Percentiles rank a stretch among this genome's conserved stretches.
phyloP scores from a whole-genome alignment of 2,797 vertebrate species.

The Sebastes iracundus region DNA sequence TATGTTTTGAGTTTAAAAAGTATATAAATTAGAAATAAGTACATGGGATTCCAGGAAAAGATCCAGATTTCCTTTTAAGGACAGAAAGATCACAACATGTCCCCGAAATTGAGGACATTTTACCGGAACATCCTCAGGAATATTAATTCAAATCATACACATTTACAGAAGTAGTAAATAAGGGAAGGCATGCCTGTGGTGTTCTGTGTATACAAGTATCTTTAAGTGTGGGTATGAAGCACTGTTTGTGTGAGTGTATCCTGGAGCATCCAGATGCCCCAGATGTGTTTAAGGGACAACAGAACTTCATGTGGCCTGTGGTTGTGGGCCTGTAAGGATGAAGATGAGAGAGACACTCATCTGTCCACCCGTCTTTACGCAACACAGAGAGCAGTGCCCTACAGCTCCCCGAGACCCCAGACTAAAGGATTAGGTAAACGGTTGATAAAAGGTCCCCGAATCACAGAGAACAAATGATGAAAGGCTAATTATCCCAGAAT shows the following conservation, averaged over 20 bases:
- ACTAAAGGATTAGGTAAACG: conserved; percentile 6
- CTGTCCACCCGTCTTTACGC: conserved; percentile 20
- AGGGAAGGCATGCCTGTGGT: not conserved
- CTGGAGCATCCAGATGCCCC: conserved; percentile 48
- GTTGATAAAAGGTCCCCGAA: conserved; percentile 1
- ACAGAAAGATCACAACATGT: not conserved
- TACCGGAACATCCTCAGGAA: not conserved
- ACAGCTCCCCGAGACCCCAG: not conserved
- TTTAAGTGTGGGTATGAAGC: not conserved
- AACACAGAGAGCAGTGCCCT: conserved; percentile 13
- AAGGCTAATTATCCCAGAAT: conserved; percentile 2
- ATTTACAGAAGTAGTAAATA: conserved; percentile 2
- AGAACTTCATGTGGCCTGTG: conserved; percentile 56
- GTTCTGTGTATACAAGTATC: conserved; percentile 16
- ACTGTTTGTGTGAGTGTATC: conserved; percentile 32
- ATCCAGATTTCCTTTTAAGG: not conserved
- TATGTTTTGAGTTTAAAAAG: not conserved
- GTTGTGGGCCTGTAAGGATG: conserved; percentile 24
- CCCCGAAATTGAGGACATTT: not conserved
- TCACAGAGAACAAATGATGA: conserved; percentile 21
- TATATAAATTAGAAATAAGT: not conserved
- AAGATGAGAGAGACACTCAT: conserved; percentile 42
- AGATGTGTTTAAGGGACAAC: conserved; percentile 53
- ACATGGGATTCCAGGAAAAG: not conserved
- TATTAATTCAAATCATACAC: not conserved